phyloP scores from a whole-genome alignment of 2,888 invertebrate species.

The Ganaspis brasiliensis region DNA sequence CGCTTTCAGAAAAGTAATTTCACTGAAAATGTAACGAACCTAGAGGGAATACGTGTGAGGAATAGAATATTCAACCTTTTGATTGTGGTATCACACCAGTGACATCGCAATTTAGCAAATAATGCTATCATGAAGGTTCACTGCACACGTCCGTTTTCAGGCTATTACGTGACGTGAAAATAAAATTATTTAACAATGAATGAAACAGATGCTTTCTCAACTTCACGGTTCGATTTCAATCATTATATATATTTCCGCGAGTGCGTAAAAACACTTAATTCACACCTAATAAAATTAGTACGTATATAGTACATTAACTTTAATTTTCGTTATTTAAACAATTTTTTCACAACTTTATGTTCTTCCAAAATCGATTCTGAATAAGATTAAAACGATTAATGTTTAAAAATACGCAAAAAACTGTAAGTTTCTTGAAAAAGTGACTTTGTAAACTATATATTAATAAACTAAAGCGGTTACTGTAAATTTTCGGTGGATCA shows the following conservation, averaged over 20 bases:
- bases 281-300: not conserved
- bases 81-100: constrained; percentile 17
- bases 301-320: too few species aligned
- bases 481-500: constrained; percentile 1
- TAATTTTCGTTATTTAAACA: too few species aligned
- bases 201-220: constrained; percentile 16
- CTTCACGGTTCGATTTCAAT: constrained; percentile 22
- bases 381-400: too few species aligned
- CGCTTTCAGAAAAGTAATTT: constrained; percentile 34
- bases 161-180: constrained; percentile 40
- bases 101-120: constrained; percentile 33
- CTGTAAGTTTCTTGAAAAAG: not conserved
- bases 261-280: not conserved
- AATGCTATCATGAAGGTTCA: constrained; percentile 29
- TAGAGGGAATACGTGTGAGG: constrained; percentile 21
- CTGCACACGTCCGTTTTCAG: constrained; percentile 17
- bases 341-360: too few species aligned
- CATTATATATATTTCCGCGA: not conserved
- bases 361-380: too few species aligned
- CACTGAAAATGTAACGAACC: constrained; percentile 29
- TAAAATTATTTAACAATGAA: constrained; percentile 25
- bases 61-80: constrained; percentile 33
- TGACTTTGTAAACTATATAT: not conserved
- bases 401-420: too few species aligned
- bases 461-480: not conserved